Percentiles rank a stretch among this genome's conserved stretches.
These are phyloP conservation scores for Thinocorus orbignyianus DNA, from an alignment of 2,113 vertebrate species.

Conservation along the genomic window DNA sequence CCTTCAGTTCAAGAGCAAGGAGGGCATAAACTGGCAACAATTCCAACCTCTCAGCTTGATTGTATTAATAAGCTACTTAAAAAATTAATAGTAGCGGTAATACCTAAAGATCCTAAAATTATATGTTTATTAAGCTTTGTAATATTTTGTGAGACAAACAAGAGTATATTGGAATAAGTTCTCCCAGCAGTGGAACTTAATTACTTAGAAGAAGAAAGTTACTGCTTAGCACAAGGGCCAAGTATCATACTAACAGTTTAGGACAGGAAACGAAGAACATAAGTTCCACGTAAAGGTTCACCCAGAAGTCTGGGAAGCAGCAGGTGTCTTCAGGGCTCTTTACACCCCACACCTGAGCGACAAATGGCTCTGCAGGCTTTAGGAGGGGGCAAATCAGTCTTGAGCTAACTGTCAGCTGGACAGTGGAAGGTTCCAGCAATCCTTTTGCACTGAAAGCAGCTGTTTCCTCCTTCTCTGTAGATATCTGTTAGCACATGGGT, in stretches of 20 bases:
- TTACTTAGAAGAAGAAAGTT: not conserved
- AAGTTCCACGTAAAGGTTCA: not conserved
- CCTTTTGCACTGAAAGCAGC: not conserved
- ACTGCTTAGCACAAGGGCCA: not conserved
- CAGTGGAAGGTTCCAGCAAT: not conserved
- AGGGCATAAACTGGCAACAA: not conserved
- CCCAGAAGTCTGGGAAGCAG: not conserved
- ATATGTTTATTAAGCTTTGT: not conserved
- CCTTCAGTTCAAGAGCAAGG: not conserved
- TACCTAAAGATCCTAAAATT: not conserved
- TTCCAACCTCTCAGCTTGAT: not conserved
- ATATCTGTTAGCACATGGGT: not conserved
- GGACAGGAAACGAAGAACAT: rapidly evolving
- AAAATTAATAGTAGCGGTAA: not conserved
- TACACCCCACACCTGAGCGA: not conserved
- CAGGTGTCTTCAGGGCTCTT: not conserved
- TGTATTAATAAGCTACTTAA: not conserved
- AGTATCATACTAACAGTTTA: not conserved
- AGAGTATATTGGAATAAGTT: not conserved
- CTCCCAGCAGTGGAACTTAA: not conserved
- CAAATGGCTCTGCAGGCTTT: not conserved
- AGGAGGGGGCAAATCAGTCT: not conserved
- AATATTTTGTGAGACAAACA: not conserved
- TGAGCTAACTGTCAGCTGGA: not conserved
- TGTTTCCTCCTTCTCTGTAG: not conserved